phyloP scores from a whole-genome alignment of 37 sponge, comb jelly and placozoan genomes.

The Eunapius fragilis region DNA sequence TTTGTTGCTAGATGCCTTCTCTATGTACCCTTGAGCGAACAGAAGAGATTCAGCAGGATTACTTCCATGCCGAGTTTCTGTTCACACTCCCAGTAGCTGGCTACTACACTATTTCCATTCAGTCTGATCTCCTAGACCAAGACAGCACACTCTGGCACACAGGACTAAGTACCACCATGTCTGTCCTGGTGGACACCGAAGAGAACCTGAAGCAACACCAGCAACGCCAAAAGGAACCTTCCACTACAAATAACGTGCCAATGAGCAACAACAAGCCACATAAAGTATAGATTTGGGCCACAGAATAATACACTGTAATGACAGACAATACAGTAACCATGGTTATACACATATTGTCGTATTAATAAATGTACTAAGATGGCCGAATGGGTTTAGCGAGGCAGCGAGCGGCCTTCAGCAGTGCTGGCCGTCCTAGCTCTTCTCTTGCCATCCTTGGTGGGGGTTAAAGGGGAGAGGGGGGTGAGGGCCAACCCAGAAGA shows the following conservation, averaged over 20 bases:
- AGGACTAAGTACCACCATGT: constrained; percentile 33
- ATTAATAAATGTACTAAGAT: not conserved
- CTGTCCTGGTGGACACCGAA: constrained; percentile 54
- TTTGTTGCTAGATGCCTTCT: not conserved
- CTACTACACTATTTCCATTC: constrained; percentile 37
- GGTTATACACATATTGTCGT: not conserved
- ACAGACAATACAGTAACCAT: not conserved
- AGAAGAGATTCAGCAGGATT: constrained; percentile 52
- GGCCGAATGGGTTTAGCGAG: constrained; percentile 34
- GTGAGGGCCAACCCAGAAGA: not conserved
- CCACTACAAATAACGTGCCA: not conserved
- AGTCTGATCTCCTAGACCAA: constrained; percentile 55
- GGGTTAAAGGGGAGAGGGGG: not conserved
- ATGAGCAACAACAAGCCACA: not conserved
- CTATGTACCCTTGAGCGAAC: constrained; percentile 15
- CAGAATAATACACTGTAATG: not conserved
- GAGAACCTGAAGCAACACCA: constrained; percentile 39
- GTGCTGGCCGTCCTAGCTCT: constrained; percentile 20
- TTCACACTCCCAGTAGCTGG: constrained; percentile 45
- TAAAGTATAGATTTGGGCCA: not conserved
- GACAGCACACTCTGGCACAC: constrained; percentile 43
- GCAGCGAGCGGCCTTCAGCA: constrained; percentile 64
- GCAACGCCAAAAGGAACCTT: not conserved
- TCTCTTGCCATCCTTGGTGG: constrained; percentile 42
- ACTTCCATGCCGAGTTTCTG: constrained; percentile 66